Conservation (phyloP, 2,113 vertebrate genomes). For the Suricata suricatta region DNA sequence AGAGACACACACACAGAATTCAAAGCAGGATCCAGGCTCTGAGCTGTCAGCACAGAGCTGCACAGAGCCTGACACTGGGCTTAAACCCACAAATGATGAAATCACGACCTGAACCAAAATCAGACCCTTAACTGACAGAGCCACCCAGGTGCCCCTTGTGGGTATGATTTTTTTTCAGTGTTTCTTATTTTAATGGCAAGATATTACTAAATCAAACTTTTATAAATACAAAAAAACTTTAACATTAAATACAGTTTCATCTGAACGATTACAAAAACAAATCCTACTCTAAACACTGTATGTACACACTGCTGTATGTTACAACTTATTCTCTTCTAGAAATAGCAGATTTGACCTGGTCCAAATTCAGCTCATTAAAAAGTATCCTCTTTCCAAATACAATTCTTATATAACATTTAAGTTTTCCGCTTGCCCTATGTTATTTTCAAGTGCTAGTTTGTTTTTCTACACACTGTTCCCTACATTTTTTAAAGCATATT, state of each 20-base stretch:
- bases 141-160: too few relatives aligned
- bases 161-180: background rate
- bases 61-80: too few relatives aligned
- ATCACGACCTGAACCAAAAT: too few relatives aligned
- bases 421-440: too few relatives aligned
- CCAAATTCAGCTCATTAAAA: background rate
- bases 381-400: background rate
- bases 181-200: conserved; percentile 35
- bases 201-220: conserved; percentile 27
- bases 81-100: too few relatives aligned
- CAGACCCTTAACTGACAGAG: too few relatives aligned
- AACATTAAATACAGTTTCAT: conserved; percentile 53
- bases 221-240: conserved; percentile 54
- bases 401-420: background rate
- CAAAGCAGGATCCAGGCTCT: too few relatives aligned
- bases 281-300: background rate
- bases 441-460: background rate
- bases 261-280: conserved; percentile 21
- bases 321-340: background rate
- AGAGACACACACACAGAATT: too few relatives aligned
- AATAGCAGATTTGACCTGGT: background rate
- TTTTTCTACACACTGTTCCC: background rate
- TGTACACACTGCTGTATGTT: background rate
- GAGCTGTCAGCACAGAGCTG: too few relatives aligned
- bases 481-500: background rate